phyloP scores from a whole-genome alignment of 2,113 vertebrate genomes.

The Chaetops frenatus region DNA sequence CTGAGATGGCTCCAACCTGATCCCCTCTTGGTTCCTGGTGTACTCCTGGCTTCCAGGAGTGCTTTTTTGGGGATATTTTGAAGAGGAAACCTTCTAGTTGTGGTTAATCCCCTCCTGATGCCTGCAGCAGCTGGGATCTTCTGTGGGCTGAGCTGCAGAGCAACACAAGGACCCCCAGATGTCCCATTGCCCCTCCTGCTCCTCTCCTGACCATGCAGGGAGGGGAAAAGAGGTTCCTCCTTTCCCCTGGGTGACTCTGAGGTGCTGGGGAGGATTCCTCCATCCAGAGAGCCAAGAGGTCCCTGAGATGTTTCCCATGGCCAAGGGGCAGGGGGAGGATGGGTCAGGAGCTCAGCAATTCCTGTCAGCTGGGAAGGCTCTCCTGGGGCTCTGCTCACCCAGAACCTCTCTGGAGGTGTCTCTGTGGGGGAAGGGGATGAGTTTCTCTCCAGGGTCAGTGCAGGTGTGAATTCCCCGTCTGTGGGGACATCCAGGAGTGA shows the following conservation, averaged over 20 bases:
- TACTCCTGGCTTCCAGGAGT: background rate
- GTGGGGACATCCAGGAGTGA: accelerated
- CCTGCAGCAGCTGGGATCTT: background rate
- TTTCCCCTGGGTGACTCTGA: background rate
- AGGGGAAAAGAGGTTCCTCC: background rate
- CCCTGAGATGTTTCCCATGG: background rate
- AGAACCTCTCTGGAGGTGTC: background rate
- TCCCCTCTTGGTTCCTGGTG: background rate
- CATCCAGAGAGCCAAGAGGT: background rate
- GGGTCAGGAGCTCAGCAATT: background rate
- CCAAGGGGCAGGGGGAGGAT: background rate
- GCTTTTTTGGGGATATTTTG: background rate
- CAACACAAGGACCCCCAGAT: background rate
- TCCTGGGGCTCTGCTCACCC: background rate
- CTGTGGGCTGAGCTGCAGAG: background rate
- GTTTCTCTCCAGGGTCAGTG: background rate
- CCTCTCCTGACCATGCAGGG: background rate
- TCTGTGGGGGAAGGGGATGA: accelerated
- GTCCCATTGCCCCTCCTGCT: background rate
- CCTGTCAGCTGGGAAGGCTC: background rate
- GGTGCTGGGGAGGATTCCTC: background rate
- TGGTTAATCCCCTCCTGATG: background rate
- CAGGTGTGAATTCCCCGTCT: accelerated
- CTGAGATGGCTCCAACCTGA: background rate
- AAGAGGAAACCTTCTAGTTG: background rate